Percentiles rank a stretch among this genome's conserved stretches.
Conservation (phyloP, 1,140 invertebrate species). For the Nasonia giraulti region DNA sequence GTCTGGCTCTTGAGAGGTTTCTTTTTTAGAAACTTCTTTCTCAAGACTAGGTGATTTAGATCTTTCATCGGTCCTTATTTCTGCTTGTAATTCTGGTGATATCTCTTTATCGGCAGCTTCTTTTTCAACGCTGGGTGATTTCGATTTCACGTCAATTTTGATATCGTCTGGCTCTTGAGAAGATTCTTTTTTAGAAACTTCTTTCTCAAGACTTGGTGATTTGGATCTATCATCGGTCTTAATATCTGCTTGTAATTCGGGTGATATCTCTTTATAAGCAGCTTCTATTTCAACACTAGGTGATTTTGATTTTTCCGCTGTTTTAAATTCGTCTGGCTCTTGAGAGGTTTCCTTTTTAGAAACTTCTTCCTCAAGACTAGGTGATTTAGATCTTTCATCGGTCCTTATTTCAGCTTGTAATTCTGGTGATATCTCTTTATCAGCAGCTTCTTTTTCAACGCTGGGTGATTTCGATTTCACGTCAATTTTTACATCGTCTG, state of each 20-base stretch:
- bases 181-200: not conserved
- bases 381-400: conserved; percentile 36
- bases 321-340: not conserved
- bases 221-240: not conserved
- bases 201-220: conserved; percentile 28
- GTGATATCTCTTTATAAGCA: conserved; percentile 10
- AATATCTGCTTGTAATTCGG: not conserved
- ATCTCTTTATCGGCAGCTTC: not conserved
- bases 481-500: not conserved
- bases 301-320: conserved; percentile 47
- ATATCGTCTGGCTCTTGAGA: not conserved
- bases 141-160: conserved; percentile 11
- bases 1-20: not conserved
- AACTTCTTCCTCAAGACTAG: conserved; percentile 37
- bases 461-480: conserved; percentile 8
- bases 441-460: conserved; percentile 23
- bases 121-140: conserved; percentile 43
- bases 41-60: conserved; percentile 28
- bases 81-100: not conserved
- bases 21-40: conserved; percentile 39
- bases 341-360: not conserved
- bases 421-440: conserved; percentile 1
- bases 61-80: not conserved
- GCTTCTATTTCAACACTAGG: conserved; percentile 47
- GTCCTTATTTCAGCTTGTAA: not conserved